Base-by-base conservation (phyloP, 1,140 invertebrate genomes). In the Zaprionus ornatus region DNA sequence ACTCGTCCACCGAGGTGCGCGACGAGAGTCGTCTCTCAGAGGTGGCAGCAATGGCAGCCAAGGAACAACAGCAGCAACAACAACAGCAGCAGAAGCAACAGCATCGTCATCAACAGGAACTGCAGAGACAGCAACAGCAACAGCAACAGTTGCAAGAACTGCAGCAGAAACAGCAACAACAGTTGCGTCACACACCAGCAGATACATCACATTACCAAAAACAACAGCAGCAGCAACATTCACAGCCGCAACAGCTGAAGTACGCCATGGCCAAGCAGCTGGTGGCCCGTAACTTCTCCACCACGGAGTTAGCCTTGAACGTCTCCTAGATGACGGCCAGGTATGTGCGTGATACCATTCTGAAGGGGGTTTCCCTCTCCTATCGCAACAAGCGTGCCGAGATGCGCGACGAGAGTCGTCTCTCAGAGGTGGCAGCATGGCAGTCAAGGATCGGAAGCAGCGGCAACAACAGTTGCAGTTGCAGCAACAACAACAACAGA, bases 271-370 rank as follows among this genome's bases (percentile, higher is more conserved):
- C 91, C 57, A 92, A 92, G 63, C 63, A 90, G 73, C 52, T 92
- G 48, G 91, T 92, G 52, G 86, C 80, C 2, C 85, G 92, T 54
- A 92, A 91, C 61, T 80, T 91, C 12, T 92, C 91, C 13, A 92
- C 91, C 19, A 92, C 92, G 91, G 91, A 92, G 60, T 91, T 92
- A 35, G 91, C 85, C 2, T 56, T 92, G 7, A 92, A 92, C 50
- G 91, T 92, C 3, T 92, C 91, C 29, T 91, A 92, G 64, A 92
- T 92, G 91, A 92, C 91, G 17, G 91, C 91, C 52, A 92, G 91
- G 91, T 92, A 92, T 56, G 79, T 92, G 66, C 79, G 91, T 3
- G 91, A 92, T 76, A 86, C 91, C 70, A 92, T 92, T 52, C 54
- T 92, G 4, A 92, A 92, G 76, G 91, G 91, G 5, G 80, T 92